Evolutionary conservation across 2,888 invertebrate species (phyloP).

Genomic region (Orthonevra nobilis): DNA sequence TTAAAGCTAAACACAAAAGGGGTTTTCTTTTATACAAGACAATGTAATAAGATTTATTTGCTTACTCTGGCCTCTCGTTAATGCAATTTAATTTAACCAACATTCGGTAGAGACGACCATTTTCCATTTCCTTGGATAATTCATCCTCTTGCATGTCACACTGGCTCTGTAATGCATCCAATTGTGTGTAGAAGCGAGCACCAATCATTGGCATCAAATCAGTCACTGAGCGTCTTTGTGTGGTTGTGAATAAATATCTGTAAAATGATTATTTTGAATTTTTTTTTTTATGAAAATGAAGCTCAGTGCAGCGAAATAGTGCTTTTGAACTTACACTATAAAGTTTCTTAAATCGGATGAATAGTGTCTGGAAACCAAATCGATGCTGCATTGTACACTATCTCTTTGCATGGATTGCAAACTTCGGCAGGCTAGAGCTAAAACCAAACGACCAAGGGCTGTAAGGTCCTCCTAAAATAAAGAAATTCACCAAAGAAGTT

Average conservation of each 20-base stretch:
- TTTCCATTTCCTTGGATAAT: constrained; percentile 95
- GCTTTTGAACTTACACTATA: constrained; percentile 86
- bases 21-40: neutral
- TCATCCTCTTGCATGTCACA: constrained; percentile 95
- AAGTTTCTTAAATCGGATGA: constrained; percentile 96
- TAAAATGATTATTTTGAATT: constrained; percentile 59
- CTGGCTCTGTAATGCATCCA: constrained; percentile 93
- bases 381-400: constrained; percentile 92
- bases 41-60: constrained; percentile 63
- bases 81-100: constrained; percentile 95
- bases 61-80: constrained; percentile 96
- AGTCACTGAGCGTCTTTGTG: constrained; percentile 89
- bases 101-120: constrained; percentile 94
- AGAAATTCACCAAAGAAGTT: no score
- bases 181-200: constrained; percentile 96
- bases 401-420: constrained; percentile 92
- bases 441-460: constrained; percentile 93
- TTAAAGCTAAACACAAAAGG: constrained; percentile 84
- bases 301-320: neutral
- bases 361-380: constrained; percentile 93
- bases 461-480: constrained; percentile 89
- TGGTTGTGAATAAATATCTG: constrained; percentile 87
- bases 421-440: constrained; percentile 96
- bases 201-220: constrained; percentile 99
- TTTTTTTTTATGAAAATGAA: no score